phyloP scores from a whole-genome alignment of 1,140 invertebrate genomes.

The Ptiloglossa arizonensis region DNA sequence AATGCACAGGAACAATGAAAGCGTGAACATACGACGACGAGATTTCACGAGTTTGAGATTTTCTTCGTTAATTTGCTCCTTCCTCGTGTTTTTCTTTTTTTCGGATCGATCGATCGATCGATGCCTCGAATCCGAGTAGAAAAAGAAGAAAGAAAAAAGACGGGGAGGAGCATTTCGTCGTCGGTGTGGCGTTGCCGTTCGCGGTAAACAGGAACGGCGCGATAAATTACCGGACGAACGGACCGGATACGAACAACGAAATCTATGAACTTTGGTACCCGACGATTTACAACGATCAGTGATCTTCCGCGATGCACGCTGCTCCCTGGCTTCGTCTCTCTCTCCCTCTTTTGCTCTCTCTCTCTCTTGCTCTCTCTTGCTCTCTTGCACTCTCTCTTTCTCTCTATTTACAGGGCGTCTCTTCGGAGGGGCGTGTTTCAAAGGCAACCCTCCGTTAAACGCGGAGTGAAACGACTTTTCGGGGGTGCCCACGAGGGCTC shows the following conservation, averaged over 20 bases:
- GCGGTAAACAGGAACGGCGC: not conserved
- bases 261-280: slow-evolving; percentile 8
- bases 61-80: slow-evolving; percentile 41
- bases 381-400: not conserved
- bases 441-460: slow-evolving; percentile 6
- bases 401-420: slow-evolving; percentile 44
- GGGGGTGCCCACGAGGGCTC: no score
- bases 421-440: slow-evolving; percentile 34
- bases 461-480: not conserved
- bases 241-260: slow-evolving; percentile 1
- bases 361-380: not conserved
- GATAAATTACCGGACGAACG: not conserved
- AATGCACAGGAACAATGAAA: slow-evolving; percentile 41
- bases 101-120: no score
- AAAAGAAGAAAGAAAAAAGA: no score
- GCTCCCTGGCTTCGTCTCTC: slow-evolving; percentile 18
- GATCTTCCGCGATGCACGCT: slow-evolving; percentile 50
- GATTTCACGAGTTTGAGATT: slow-evolving; percentile 45
- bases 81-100: not conserved
- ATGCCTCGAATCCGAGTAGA: no score
- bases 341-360: not conserved
- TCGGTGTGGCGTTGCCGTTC: not conserved
- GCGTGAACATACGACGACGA: slow-evolving; percentile 43
- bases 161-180: not conserved
- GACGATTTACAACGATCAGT: slow-evolving; percentile 44